Evolutionary conservation across 2,797 vertebrate genomes (phyloP).

Genomic region (Microhierax caerulescens): DNA sequence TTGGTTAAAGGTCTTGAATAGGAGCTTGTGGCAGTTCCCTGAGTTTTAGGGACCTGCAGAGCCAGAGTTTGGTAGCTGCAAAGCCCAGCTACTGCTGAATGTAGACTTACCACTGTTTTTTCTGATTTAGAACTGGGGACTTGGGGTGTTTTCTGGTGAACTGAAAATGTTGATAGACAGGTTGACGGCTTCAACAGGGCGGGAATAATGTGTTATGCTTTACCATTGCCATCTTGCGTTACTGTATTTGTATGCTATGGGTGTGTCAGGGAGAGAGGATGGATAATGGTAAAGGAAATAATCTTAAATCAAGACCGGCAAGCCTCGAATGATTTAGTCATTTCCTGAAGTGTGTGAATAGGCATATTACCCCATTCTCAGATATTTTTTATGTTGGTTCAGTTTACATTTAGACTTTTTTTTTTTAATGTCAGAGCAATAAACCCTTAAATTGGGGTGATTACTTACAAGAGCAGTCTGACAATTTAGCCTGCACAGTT

Average conservation of each 20-base stretch:
- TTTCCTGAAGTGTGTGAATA: conserved; percentile 24
- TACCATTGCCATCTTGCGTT: neutral
- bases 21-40: neutral
- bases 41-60: neutral
- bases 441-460: neutral
- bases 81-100: neutral
- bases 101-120: neutral
- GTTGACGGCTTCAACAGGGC: neutral
- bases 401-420: neutral
- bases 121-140: neutral
- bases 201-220: neutral
- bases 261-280: neutral
- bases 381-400: neutral
- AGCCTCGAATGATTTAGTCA: neutral
- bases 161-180: neutral
- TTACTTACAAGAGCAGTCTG: neutral
- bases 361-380: neutral
- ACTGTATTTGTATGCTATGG: neutral
- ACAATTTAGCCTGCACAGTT: neutral
- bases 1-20: fast-evolving
- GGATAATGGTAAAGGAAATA: neutral
- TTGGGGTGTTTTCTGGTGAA: neutral
- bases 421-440: neutral
- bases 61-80: neutral
- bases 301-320: conserved; percentile 4